phyloP scores from a whole-genome alignment of 2,113 vertebrate genomes.

The Eolophus roseicapilla region DNA sequence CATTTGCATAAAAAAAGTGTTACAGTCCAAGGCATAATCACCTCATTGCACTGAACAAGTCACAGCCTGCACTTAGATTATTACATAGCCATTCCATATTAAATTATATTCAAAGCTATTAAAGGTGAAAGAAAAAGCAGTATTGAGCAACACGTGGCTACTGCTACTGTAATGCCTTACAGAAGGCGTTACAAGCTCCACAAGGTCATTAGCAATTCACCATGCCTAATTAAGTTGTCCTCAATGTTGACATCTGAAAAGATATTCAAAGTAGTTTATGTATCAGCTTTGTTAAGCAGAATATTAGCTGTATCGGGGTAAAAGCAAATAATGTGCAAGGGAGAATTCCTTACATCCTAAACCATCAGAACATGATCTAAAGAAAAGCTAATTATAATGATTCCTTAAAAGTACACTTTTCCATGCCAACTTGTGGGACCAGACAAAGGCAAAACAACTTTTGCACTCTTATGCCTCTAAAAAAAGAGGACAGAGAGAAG shows the following conservation, averaged over 20 bases:
- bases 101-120: background rate
- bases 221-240: background rate
- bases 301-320: background rate
- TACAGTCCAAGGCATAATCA: background rate
- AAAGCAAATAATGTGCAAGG: background rate
- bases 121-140: background rate
- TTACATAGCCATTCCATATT: background rate
- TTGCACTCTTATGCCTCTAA: background rate
- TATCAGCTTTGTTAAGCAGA: background rate
- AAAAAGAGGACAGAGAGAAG: background rate
- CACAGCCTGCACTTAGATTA: background rate
- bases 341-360: background rate
- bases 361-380: background rate
- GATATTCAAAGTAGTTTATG: background rate
- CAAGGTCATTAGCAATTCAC: background rate
- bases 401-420: background rate
- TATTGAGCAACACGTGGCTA: background rate
- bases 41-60: background rate
- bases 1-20: background rate
- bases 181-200: background rate
- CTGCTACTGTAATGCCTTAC: background rate
- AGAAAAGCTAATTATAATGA: background rate
- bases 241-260: background rate
- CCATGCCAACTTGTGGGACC: background rate
- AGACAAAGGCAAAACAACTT: background rate